Evolutionary conservation across 1,140 invertebrate species (phyloP), one percentile per base, ranked within the genome.

Genomic region (Ceratosolen solmsi): DNA sequence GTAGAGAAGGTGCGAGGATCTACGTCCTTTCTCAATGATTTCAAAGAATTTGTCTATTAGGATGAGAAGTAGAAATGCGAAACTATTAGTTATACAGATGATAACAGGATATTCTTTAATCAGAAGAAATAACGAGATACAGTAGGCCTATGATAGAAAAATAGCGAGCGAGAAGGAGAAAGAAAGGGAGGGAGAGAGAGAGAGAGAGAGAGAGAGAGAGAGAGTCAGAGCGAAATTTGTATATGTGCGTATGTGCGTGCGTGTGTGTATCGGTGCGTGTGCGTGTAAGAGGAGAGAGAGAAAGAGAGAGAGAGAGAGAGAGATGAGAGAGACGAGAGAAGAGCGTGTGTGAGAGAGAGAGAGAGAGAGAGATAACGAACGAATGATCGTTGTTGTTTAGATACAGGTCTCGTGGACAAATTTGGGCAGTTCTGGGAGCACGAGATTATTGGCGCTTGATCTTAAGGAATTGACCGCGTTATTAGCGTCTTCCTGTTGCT

Each of bases 361-460:
- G 49, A 82, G 30, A 41, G 56, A 63, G 11, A 49, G 49, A 79
- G 25, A 46, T 74, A 70, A 74, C 74, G 71, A 71, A 83, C 77
- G 72, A 79, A 36, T 82, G 71, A 73, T 75, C 71, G 30, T 51
- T 81, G 51, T 54, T 51, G 20, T 74, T 92, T 94, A 95, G 86
- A 95, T 95, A 90, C 94, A 94, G 84, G 94, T 95, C 87, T 95
- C 94, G 92, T 95, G 94, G 87, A 94, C 94, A 87, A 94, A 93
- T 90, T 94, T 94, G 75, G 93, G 93, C 87, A 94, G 89, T 86
- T 94, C 94, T 85, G 93, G 93, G 77, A 93, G 86, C 84, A 90
- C 89, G 80, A 90, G 86, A 86, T 92, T 92, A 84, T 90, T 92
- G 86, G 91, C 91, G 78, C 88, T 91, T 84, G 88, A 89, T 87